Evolutionary conservation across 2,797 vertebrate species (phyloP), one percentile per base, ranked within the genome.

Genomic region (Salarias fasciatus): DNA sequence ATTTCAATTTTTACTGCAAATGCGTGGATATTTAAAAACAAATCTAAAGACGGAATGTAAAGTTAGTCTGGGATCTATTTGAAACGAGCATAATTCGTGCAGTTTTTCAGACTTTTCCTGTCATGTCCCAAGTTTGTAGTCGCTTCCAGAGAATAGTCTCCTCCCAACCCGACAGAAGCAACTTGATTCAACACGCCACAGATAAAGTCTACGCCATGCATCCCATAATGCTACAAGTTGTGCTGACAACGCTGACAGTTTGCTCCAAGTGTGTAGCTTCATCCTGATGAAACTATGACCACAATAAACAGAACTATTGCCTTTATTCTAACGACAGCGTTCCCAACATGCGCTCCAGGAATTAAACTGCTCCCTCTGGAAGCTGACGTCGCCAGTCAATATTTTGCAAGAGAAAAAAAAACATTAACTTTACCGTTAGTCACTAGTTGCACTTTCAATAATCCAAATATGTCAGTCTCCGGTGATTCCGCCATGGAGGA

Each of bases 311-410:
- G 4, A 38, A 28, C 41, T 53, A 13, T 31, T 30, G 13, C 52
- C 43, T 51, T 76, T 82, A 69, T 68, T 28, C 38, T 8, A 29
- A 30, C 5, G 56, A 66, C 83, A 82, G 33, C 58, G 4, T 52
- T 84, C 81, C 81, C 85, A 87, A 81, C 63, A 28, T 38, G 24
- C 1, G 10, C 4, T 71, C 85, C 90, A 90, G 84, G 54, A 87
- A 82, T 63, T 91, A 91, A 88, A 87, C 89, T 70, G 28, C 66
- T 72, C 87, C 90, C 56, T 8, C 33, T 44, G 69, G 73, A 77
- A 80, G 79, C 75, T 86, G 80, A 87, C 82, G 86, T 88, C 70
- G 83, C 85, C 63, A 74, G 84, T 88, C 79, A 84, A 83, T 79
- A 84, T 72, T 82, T 77, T 30, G 37, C 65, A 8, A 35, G 9